phyloP scores from a whole-genome alignment of 2,113 vertebrate genomes.

The Mobula birostris region DNA sequence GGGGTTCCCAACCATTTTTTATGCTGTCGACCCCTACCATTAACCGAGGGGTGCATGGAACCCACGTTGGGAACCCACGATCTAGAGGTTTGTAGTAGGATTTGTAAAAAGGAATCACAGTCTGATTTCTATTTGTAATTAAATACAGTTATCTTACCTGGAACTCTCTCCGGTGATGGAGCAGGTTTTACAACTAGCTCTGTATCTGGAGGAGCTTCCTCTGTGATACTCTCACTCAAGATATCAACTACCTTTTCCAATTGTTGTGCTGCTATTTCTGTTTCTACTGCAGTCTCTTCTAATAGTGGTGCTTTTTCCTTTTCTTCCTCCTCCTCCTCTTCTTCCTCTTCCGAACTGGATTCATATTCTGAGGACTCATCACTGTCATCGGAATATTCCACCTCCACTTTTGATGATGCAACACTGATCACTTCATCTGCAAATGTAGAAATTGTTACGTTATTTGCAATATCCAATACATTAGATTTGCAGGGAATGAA shows the following conservation, averaged over 20 bases:
- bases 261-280: conserved; percentile 41
- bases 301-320: conserved; percentile 43
- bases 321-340: conserved; percentile 57
- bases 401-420: conserved; percentile 64
- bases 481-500: neutral
- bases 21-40: no score
- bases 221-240: conserved; percentile 37
- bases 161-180: conserved; percentile 48
- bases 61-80: no score
- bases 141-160: conserved; percentile 46
- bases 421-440: conserved; percentile 61
- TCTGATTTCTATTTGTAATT: neutral
- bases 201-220: conserved; percentile 35
- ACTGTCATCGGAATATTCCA: conserved; percentile 67
- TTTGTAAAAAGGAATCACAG: neutral
- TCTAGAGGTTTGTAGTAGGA: neutral
- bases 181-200: conserved; percentile 41
- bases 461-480: neutral
- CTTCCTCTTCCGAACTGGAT: conserved; percentile 71
- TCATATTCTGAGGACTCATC: conserved; percentile 79
- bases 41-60: no score
- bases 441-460: neutral
- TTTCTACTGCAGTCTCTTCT: conserved; percentile 45
- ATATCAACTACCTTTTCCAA: conserved; percentile 40
- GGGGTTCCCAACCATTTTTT: no score